Conservation (phyloP, 2,888 invertebrate genomes). For the Habrosyne pyritoides region DNA sequence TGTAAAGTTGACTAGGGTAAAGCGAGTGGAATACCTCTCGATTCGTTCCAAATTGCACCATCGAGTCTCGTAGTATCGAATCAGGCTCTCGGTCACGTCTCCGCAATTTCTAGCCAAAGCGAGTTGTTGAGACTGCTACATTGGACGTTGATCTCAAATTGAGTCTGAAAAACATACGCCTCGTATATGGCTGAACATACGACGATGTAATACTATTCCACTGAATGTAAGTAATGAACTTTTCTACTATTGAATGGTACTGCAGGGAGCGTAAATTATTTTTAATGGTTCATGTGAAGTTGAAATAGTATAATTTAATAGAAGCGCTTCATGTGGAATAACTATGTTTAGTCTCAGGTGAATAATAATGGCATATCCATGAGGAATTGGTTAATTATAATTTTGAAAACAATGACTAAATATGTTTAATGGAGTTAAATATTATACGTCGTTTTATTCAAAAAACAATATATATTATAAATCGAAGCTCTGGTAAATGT, state of each 20-base stretch:
- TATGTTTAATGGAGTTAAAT: too few species aligned
- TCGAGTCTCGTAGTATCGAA: conserved; percentile 42
- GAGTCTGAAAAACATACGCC: conserved; percentile 34
- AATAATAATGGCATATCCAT: neutral
- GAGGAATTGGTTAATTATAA: too few species aligned
- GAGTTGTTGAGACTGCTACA: conserved; percentile 38
- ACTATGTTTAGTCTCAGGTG: neutral
- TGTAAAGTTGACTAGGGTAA: conserved; percentile 36
- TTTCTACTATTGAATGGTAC: neutral
- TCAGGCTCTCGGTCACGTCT: conserved; percentile 56
- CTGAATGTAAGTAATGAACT: neutral
- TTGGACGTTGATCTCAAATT: conserved; percentile 34
- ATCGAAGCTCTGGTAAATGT: neutral
- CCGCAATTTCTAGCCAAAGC: conserved; percentile 43
- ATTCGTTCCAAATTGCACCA: conserved; percentile 53
- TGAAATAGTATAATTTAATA: neutral
- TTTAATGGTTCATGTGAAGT: neutral
- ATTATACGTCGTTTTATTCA: too few species aligned
- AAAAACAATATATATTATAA: neutral
- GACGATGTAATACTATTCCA: neutral
- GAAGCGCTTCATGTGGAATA: neutral
- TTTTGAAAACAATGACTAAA: too few species aligned
- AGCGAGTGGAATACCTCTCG: conserved; percentile 44
- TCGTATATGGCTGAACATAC: conserved; percentile 1
- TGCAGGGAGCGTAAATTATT: neutral